Evolutionary conservation across 1,140 invertebrate species (phyloP).

Genomic region (Anagrus nilaparvatae): DNA sequence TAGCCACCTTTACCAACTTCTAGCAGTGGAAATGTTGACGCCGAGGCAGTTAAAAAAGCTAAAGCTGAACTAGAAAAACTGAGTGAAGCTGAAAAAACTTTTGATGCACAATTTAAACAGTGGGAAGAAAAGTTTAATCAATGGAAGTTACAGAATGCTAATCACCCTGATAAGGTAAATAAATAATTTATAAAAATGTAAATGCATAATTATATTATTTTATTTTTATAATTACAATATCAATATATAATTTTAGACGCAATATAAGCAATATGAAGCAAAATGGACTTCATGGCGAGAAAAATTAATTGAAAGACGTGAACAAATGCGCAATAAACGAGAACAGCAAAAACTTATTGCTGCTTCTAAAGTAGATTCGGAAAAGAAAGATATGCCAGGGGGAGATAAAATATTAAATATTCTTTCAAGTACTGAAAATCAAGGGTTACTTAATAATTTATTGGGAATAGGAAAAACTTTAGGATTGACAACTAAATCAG

Average conservation of each 20-base stretch:
- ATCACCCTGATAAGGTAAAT: conserved; percentile 71
- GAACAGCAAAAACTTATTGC: conserved; percentile 36
- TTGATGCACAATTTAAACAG: conserved; percentile 70
- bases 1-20: conserved; percentile 8
- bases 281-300: conserved; percentile 72
- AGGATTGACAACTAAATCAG: conserved; percentile 35
- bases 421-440: conserved; percentile 38
- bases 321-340: conserved; percentile 65
- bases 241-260: conserved; percentile 37
- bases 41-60: conserved; percentile 33
- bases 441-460: conserved; percentile 37
- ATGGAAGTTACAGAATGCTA: conserved; percentile 74
- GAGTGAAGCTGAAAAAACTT: conserved; percentile 62
- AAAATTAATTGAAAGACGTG: conserved; percentile 63
- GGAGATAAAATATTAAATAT: conserved; percentile 40
- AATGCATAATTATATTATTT: conserved; percentile 5
- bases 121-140: conserved; percentile 78
- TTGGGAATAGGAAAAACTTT: conserved; percentile 39
- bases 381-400: conserved; percentile 31
- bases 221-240: no score
- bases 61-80: conserved; percentile 40
- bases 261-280: conserved; percentile 70
- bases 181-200: conserved; percentile 1
- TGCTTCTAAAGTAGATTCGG: conserved; percentile 26
- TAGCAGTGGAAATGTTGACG: conserved; percentile 13